phyloP scores from a whole-genome alignment of 2,888 invertebrate genomes.

The Apomyelois bistriatella region DNA sequence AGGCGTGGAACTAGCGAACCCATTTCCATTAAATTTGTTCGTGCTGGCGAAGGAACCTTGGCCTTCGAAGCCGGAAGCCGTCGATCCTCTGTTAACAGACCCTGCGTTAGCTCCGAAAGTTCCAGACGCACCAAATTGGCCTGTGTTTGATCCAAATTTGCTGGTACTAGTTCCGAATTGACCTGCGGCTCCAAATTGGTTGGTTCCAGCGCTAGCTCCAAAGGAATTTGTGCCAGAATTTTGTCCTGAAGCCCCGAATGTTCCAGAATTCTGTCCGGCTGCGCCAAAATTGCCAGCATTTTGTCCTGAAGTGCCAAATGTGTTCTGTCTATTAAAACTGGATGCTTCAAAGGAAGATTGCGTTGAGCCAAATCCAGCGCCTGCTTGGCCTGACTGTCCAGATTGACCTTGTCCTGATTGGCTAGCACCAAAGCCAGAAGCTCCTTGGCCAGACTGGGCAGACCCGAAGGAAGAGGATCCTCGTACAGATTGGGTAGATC shows the following conservation, averaged over 20 bases:
- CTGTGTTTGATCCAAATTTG: constrained; percentile 14
- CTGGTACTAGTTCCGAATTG: constrained; percentile 14
- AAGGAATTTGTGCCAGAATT: not conserved
- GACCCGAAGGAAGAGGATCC: constrained; percentile 25
- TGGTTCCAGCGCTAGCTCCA: not conserved
- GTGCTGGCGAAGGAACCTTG: constrained; percentile 18
- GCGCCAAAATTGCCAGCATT: constrained; percentile 17
- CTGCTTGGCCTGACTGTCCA: constrained; percentile 15
- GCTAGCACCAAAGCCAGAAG: constrained; percentile 1
- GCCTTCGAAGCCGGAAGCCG: constrained; percentile 29
- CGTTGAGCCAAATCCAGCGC: constrained; percentile 21
- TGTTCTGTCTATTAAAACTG: constrained; percentile 27
- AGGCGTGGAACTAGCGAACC: constrained; percentile 28
- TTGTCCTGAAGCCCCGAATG: not conserved
- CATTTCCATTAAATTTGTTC: constrained; percentile 21
- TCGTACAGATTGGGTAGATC: constrained; percentile 8
- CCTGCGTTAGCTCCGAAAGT: constrained; percentile 25
- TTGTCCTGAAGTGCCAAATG: constrained; percentile 25
- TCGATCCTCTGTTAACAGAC: constrained; percentile 24
- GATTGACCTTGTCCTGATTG: constrained; percentile 4
- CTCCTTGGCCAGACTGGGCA: constrained; percentile 27
- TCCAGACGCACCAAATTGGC: constrained; percentile 6
- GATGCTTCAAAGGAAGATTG: constrained; percentile 22
- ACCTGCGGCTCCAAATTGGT: constrained; percentile 21
- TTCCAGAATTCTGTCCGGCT: constrained; percentile 3